Evolutionary conservation across 2,888 invertebrate species (phyloP).

Genomic region (Synanthedon myopaeformis): DNA sequence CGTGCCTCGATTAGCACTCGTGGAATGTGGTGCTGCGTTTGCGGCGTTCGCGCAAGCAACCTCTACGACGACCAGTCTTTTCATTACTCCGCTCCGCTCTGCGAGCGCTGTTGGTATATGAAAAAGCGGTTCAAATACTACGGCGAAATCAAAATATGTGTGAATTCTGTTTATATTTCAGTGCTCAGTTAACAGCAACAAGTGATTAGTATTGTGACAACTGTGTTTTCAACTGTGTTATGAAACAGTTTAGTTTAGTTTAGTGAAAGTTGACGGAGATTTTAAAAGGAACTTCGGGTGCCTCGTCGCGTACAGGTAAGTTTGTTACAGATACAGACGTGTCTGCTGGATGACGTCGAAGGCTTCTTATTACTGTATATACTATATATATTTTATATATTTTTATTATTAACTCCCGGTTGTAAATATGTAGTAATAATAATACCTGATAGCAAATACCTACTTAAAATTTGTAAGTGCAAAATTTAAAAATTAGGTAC

Average conservation of each 20-base stretch:
- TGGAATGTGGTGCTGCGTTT: conserved; percentile 63
- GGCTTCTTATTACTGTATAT: conserved; percentile 3
- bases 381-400: too few species aligned
- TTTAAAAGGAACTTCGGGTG: conserved; percentile 45
- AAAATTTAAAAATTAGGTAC: too few species aligned
- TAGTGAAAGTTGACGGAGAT: conserved; percentile 54
- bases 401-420: neutral
- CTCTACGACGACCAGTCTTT: conserved; percentile 47
- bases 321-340: conserved; percentile 9
- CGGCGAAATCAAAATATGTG: conserved; percentile 54
- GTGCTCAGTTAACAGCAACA: conserved; percentile 42
- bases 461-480: too few species aligned
- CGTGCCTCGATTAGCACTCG: conserved; percentile 39
- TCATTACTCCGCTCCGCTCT: conserved; percentile 35
- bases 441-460: too few species aligned
- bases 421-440: too few species aligned
- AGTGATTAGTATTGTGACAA: conserved; percentile 50
- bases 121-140: conserved; percentile 23
- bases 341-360: conserved; percentile 11
- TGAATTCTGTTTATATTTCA: conserved; percentile 43
- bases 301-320: conserved; percentile 30
- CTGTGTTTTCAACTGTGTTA: conserved; percentile 55
- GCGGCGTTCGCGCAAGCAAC: conserved; percentile 24
- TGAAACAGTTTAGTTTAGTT: too few species aligned
- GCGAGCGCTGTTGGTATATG: conserved; percentile 28